phyloP scores from a whole-genome alignment of 2,888 invertebrate species.

The Rhodophaea formosa region DNA sequence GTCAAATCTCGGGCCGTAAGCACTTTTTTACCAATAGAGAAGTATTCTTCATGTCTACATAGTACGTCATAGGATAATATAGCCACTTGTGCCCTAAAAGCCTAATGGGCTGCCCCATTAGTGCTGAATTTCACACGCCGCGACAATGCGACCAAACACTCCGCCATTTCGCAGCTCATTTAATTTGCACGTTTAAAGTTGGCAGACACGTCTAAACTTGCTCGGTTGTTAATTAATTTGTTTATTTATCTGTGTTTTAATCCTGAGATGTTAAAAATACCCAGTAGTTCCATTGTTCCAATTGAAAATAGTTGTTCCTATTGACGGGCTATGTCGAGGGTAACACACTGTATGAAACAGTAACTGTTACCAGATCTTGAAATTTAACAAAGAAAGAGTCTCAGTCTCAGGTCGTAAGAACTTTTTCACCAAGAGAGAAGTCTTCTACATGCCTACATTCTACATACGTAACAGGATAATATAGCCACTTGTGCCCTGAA shows the following conservation, averaged over 20 bases:
- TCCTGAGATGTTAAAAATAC: too few relatives aligned
- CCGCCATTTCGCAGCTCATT: background rate
- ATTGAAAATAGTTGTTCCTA: too few relatives aligned
- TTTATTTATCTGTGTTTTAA: background rate
- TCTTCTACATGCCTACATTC: background rate
- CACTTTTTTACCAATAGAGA: background rate
- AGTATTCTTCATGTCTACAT: background rate
- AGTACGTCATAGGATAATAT: background rate
- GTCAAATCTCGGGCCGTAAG: background rate
- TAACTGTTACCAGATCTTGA: too few relatives aligned
- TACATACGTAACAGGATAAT: background rate
- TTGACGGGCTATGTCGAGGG: too few relatives aligned
- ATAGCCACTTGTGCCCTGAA: background rate
- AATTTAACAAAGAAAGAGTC: background rate
- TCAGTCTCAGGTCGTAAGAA: background rate
- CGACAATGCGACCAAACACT: background rate
- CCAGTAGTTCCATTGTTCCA: too few relatives aligned
- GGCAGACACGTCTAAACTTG: slow-evolving; percentile 5
- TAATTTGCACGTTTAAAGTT: slow-evolving; percentile 3
- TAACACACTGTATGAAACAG: too few relatives aligned
- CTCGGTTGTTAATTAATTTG: slow-evolving; percentile 6
- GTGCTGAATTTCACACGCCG: slow-evolving; percentile 12
- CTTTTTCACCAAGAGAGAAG: background rate
- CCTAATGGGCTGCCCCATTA: slow-evolving; percentile 5
- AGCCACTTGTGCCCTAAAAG: background rate